phyloP scores from a whole-genome alignment of 2,888 invertebrate genomes.

The Caenorhabditis drosophilae region DNA sequence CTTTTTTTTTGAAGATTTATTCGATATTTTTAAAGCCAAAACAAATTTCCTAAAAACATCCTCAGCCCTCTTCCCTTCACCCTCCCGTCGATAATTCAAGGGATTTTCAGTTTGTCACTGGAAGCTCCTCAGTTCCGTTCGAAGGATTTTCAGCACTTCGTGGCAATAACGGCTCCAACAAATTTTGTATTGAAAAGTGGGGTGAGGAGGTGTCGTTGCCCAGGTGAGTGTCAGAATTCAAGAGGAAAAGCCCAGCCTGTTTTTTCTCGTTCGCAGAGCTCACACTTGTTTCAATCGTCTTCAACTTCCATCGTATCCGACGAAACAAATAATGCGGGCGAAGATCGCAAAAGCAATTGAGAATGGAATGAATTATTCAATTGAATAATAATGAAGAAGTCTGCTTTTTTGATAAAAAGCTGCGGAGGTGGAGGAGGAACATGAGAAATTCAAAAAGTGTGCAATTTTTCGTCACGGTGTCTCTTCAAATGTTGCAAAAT shows the following conservation, averaged over 20 bases:
- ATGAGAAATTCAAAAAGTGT: no score
- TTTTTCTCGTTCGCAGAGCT: slow-evolving; percentile 74
- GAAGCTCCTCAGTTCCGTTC: slow-evolving; percentile 95
- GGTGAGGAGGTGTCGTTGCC: slow-evolving; percentile 61
- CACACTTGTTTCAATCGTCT: slow-evolving; percentile 97
- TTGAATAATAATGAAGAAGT: no score
- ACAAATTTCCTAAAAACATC: slow-evolving; percentile 7
- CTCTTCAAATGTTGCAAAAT: no score
- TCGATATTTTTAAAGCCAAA: not conserved
- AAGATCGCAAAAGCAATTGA: slow-evolving; percentile 61
- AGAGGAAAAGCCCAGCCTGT: not conserved
- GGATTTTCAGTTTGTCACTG: slow-evolving; percentile 83
- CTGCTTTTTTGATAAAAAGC: no score
- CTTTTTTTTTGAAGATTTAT: not conserved
- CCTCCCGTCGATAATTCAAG: slow-evolving; percentile 5
- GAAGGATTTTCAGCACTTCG: slow-evolving; percentile 93
- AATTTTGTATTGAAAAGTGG: slow-evolving; percentile 71
- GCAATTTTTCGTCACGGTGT: no score
- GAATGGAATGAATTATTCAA: slow-evolving; percentile 65
- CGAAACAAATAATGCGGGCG: slow-evolving; percentile 69
- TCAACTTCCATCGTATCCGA: slow-evolving; percentile 93
- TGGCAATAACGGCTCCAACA: slow-evolving; percentile 89
- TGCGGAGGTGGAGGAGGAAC: no score
- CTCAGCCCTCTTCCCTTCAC: slow-evolving; percentile 2
- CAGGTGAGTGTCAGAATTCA: slow-evolving; percentile 22